Evolutionary conservation across 2,113 vertebrate genomes (phyloP).

Genomic region (Hydropotes inermis): DNA sequence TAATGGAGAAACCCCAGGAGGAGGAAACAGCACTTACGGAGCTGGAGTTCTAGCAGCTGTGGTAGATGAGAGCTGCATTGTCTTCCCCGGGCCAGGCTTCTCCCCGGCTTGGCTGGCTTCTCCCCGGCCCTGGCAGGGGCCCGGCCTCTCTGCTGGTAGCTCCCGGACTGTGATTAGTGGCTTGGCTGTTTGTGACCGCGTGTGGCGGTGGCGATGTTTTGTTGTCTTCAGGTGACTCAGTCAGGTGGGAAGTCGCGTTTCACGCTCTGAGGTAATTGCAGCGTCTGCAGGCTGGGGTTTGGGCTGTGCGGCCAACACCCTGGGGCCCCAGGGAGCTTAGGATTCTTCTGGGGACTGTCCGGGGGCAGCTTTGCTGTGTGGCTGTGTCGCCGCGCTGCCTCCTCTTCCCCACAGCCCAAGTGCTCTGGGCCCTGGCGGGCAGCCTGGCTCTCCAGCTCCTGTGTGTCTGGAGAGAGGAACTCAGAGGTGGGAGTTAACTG

Average conservation of each 20-base stretch:
- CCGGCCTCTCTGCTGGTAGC: background rate
- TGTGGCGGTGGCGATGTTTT: constrained; percentile 41
- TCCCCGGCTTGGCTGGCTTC: background rate
- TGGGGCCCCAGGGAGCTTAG: constrained; percentile 32
- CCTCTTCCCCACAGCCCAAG: background rate
- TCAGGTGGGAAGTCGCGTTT: constrained; percentile 80
- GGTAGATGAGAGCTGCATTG: background rate
- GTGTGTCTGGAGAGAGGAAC: constrained; percentile 14
- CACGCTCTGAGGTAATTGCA: constrained; percentile 78
- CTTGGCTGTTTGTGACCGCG: constrained; percentile 35
- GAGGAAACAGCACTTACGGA: constrained; percentile 47
- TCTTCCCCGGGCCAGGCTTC: background rate
- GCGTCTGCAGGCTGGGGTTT: constrained; percentile 62
- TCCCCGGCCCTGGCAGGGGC: background rate
- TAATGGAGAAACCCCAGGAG: constrained; percentile 19
- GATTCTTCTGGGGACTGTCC: constrained; percentile 49
- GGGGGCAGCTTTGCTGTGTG: background rate
- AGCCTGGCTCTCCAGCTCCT: background rate
- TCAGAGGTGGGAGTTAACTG: constrained; percentile 17
- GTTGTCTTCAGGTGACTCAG: constrained; percentile 85
- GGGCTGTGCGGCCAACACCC: constrained; percentile 72
- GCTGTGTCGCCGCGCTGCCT: background rate
- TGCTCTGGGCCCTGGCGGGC: background rate
- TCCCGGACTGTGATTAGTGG: constrained; percentile 63
- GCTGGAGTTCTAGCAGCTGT: background rate